Evolutionary conservation across 1,140 invertebrate species (phyloP), one percentile per base, ranked within the genome.

Genomic region (Zaprionus lachaisei): DNA sequence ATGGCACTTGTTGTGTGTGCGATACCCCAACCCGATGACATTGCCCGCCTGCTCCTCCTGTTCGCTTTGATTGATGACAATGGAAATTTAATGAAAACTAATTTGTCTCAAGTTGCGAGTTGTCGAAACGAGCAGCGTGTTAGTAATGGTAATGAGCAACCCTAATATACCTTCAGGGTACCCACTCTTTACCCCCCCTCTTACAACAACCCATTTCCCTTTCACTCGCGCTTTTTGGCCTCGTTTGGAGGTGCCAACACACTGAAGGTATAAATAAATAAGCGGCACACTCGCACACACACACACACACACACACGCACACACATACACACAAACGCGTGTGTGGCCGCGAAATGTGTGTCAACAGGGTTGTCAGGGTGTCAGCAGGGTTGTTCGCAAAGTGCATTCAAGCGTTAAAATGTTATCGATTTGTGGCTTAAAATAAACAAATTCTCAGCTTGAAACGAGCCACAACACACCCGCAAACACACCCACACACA

Each of bases 371-470:
- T n/a, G n/a, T n/a, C n/a, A n/a, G n/a, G n/a, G n/a, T n/a, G n/a
- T n/a, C 26, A n/a, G 63, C 26, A 20, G 63, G 73, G 17, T 24
- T 69, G 83, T 57, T 80, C 41, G 24, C 81, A 68, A 65, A 82
- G 84, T 90, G 85, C 85, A 90, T 71, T 90, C 79, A 82, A 90
- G 79, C 71, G 85, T 90, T 82, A 90, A 78, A 90, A 82, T 82
- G 61, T 72, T 80, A 90, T 90, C 81, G 85, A 90, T 90, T 90
- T 68, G 68, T 70, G 61, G 79, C 81, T 90, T 75, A 90, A 90
- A 85, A 90, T 89, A 89, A 90, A 77, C 54, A 58, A 58, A 62
- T 62, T 31, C 57, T 56, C 28, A 51, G 51, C 58, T 37, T 31
- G 5, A 28, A 68, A 56, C 28, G n/a, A 57, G 20, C 37, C 65